Base-by-base conservation (phyloP, 92 coral and sea anemone species). In the Actinostola sp. region DNA sequence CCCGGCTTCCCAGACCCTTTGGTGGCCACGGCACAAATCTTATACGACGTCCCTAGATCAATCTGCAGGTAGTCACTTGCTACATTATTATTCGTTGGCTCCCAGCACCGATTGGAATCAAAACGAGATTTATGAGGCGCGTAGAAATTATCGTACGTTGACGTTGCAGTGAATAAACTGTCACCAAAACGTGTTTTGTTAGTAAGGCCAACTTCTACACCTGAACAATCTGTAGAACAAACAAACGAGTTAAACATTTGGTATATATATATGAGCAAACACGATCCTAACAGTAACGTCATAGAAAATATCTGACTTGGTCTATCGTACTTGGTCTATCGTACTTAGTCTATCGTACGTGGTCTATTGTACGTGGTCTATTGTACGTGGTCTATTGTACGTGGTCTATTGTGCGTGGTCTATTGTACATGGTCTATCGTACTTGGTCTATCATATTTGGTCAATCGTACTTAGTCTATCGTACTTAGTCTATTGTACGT, bases 11-110 rank as follows among this genome's bases (percentile, higher is more conserved):
- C 19, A 32, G 8, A 17, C 9, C 61, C 61, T 60, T 39, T 30
- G 9, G 66, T 28, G 20, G 26, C 66, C 35, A 60, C 66, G n/a
- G 42, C 66, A 60, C 66, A 60, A 14, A 60, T 30, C 26, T 34
- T 32, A 39, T 30, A 60, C 44, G 16, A 20, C 19, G 43, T 11
- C 19, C 66, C 66, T 0, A 60, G 44, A 28, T 60, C 66, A 34
- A 60, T 60, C 28, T 60, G 66, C 10, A 60, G 66, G 44, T 60
- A 60, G 19, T 60, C 66, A 28, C 14, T 15, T 3, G 27, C 44
- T 2, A 8, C 5, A 19, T 34, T 60, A 30, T n/a, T 33, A 2
- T 2, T 12, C 7, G 7, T 39, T 16, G 44, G 44, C 31, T 16
- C 44, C 66, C 66, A 60, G 44, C 32, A 34, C 13, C 42, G 12